Base-by-base conservation (phyloP, 2,797 vertebrate species). In the Hephaestus fuliginosus region DNA sequence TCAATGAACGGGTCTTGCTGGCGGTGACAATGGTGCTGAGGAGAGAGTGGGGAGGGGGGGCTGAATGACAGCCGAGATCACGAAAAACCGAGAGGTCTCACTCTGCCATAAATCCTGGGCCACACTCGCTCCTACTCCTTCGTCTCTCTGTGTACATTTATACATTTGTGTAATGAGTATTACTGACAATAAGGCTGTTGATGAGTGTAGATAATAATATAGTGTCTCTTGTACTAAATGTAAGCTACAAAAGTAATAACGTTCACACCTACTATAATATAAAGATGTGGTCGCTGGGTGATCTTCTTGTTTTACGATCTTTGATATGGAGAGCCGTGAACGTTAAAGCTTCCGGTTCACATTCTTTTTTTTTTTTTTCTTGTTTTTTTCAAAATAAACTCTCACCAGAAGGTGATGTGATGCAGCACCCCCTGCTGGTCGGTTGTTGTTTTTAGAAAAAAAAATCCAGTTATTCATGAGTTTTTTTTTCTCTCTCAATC, bases 331-430 rank as follows among this genome's bases (percentile, higher is more conserved):
- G 4, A n/a, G 3, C 5, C 7, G 22, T 22, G 12, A 12, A 33
- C 0, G 0, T 44, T 52, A 75, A 43, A 53, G 20, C 84, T 90
- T 93, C 91, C 90, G 91, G 91, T 75, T 77, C 44, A 67, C 13
- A 0, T 18, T 52, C 4, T 25, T 22, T 7, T 61, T 57, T 36
- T 39, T 33, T 33, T 25, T 25, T 1, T 25, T 25, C 18, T 39
- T 74, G 66, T 78, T 76, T 39, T 74, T 69, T 76, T 74, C 41
- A 73, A 69, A 85, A 80, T 71, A 77, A 72, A 73, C 1, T 46
- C 9, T 9, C 2, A 7, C 13, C n/a, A 15, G 5, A 5, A 2
- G 1, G 5, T 2, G 18, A 2, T 0, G 4, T 2, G 15, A 1
- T n/a, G 52, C n/a, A 84, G 39, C 77, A 0, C 84, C 69, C 25